Evolutionary conservation across 1,140 invertebrate genomes (phyloP).

Genomic region (Diabrotica virgifera): DNA sequence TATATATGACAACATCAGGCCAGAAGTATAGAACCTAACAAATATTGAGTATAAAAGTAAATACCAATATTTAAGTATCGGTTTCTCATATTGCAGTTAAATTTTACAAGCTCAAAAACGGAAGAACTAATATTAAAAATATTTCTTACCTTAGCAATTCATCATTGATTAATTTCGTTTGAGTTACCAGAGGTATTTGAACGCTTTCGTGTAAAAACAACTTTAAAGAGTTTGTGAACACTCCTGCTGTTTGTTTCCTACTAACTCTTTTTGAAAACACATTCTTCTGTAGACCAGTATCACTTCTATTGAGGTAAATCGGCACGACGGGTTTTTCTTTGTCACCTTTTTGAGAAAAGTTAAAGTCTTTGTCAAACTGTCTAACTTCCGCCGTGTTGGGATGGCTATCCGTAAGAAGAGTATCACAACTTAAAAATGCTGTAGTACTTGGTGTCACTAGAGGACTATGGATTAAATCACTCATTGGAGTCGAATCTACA

Average conservation of each 20-base stretch:
- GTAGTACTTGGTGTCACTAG: slow-evolving; percentile 27
- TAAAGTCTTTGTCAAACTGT: slow-evolving; percentile 35
- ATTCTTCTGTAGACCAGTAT: neutral
- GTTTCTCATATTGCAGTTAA: too few species aligned
- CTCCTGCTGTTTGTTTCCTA: slow-evolving; percentile 25
- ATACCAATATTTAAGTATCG: too few species aligned
- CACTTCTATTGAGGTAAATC: slow-evolving; percentile 31
- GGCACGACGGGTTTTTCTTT: slow-evolving; percentile 3
- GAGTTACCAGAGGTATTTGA: slow-evolving; percentile 62
- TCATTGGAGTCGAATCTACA: slow-evolving; percentile 43
- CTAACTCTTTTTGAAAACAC: slow-evolving; percentile 29
- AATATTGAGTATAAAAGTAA: too few species aligned
- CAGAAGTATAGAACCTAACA: too few species aligned
- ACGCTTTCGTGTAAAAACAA: slow-evolving; percentile 61
- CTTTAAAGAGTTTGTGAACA: slow-evolving; percentile 38
- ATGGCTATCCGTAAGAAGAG: slow-evolving; percentile 27
- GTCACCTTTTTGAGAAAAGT: slow-evolving; percentile 21
- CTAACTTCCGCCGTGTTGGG: slow-evolving; percentile 31
- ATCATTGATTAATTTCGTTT: slow-evolving; percentile 65
- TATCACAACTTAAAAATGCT: slow-evolving; percentile 29
- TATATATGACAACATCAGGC: too few species aligned
- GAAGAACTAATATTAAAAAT: too few species aligned
- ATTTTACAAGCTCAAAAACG: too few species aligned
- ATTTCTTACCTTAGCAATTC: slow-evolving; percentile 56
- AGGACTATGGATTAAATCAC: slow-evolving; percentile 29